Percentiles rank a stretch among this genome's conserved stretches.
phyloP scores from a whole-genome alignment of 2,797 vertebrate species.

The Lutjanus campechanus region DNA sequence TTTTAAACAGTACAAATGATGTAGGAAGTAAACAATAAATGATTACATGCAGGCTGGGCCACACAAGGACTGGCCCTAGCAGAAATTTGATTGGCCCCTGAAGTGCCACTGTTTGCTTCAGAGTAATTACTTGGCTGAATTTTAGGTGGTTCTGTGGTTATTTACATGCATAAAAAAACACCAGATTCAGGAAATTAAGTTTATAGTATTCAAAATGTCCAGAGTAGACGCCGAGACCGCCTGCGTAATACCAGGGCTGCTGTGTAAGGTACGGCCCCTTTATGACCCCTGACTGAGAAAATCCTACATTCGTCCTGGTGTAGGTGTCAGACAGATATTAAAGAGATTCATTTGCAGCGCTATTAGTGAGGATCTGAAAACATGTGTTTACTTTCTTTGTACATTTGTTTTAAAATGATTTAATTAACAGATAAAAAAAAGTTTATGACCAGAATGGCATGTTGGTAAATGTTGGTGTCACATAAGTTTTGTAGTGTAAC shows the following conservation, averaged over 20 bases:
- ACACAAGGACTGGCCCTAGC: too few species aligned
- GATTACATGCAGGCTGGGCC: too few species aligned
- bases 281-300: not conserved
- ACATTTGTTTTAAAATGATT: not conserved
- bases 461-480: not conserved
- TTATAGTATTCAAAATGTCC: too few species aligned
- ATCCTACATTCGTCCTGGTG: not conserved
- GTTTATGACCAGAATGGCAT: not conserved
- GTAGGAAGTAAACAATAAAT: too few species aligned
- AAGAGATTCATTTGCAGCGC: too few species aligned
- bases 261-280: not conserved
- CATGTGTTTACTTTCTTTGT: not conserved
- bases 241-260: not conserved
- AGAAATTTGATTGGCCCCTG: not conserved
- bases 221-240: too few species aligned
- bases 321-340: not conserved
- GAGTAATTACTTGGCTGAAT: too few species aligned
- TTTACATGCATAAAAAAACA: not conserved
- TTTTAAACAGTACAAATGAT: too few species aligned
- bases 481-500: not conserved
- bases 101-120: not conserved
- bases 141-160: not conserved
- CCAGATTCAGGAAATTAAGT: not conserved
- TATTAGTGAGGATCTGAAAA: not conserved
- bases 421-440: not conserved